phyloP scores from a whole-genome alignment of 2,797 vertebrate species.

The Ceryle rudis region DNA sequence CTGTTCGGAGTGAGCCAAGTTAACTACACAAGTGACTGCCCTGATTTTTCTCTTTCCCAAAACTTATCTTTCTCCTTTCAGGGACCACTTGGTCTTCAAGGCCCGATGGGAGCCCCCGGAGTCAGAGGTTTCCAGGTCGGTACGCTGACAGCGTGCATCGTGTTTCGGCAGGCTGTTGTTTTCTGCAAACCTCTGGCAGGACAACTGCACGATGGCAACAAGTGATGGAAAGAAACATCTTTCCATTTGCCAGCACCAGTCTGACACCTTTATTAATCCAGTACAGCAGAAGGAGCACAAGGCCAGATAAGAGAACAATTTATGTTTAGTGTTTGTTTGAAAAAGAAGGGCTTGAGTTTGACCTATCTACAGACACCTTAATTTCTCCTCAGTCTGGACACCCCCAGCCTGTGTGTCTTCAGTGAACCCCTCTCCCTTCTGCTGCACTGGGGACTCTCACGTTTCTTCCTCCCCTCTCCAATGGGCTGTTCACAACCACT shows the following conservation, averaged over 20 bases:
- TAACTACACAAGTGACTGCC: accelerated
- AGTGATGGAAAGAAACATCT: neutral
- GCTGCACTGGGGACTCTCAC: accelerated
- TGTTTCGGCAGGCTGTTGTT: neutral
- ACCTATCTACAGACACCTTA: accelerated
- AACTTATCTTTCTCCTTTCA: constrained; percentile 68
- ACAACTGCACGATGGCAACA: accelerated
- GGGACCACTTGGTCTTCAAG: constrained; percentile 89
- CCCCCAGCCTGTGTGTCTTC: neutral
- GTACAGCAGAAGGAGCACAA: accelerated
- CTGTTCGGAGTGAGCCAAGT: neutral
- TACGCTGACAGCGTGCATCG: accelerated
- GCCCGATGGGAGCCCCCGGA: constrained; percentile 85
- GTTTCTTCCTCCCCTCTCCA: neutral
- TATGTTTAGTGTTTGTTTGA: neutral
- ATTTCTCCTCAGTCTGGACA: neutral
- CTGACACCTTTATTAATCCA: neutral
- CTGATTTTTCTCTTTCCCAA: neutral
- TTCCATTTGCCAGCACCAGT: neutral
- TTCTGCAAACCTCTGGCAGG: neutral
- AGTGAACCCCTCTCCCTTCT: neutral
- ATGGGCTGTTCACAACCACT: neutral
- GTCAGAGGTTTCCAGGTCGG: constrained; percentile 94
- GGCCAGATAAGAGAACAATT: neutral
- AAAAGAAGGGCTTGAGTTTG: neutral